Evolutionary conservation across 1,140 invertebrate species (phyloP).

Genomic region (Piezodorus guildinii): DNA sequence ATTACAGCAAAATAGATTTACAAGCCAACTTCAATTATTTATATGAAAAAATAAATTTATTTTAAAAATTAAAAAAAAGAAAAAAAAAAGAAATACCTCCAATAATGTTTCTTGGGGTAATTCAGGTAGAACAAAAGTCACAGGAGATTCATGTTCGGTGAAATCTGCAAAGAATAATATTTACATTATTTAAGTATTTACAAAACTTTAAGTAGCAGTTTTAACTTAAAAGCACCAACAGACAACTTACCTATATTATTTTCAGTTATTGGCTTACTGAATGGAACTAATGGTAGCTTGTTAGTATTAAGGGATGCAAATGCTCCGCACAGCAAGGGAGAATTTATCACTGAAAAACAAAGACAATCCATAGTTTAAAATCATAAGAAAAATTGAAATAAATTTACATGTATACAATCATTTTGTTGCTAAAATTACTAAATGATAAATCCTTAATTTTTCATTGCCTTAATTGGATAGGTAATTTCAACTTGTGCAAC

Average conservation of each 20-base stretch:
- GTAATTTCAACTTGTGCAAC: too few species aligned
- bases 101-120: slow-evolving; percentile 89
- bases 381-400: too few species aligned
- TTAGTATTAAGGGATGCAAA: slow-evolving; percentile 47
- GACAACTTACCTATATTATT: not conserved
- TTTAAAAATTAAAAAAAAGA: not conserved
- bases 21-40: too few species aligned
- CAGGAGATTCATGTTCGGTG: slow-evolving; percentile 35
- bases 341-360: slow-evolving; percentile 34
- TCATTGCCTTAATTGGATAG: too few species aligned
- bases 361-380: too few species aligned
- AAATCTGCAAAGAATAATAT: slow-evolving; percentile 27
- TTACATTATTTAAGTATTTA: too few species aligned
- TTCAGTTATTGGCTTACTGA: slow-evolving; percentile 39
- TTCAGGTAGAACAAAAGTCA: slow-evolving; percentile 78
- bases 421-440: too few species aligned
- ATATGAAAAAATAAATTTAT: too few species aligned
- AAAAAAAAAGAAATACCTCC: slow-evolving; percentile 42
- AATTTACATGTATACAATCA: too few species aligned
- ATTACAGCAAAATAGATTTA: too few species aligned
- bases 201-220: not conserved
- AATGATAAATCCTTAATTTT: too few species aligned
- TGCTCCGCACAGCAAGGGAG: slow-evolving; percentile 51
- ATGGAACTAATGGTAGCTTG: slow-evolving; percentile 43
- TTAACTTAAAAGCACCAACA: not conserved